Base-by-base conservation (phyloP, 2,888 invertebrate genomes). In the Cheiracanthium punctorium region DNA sequence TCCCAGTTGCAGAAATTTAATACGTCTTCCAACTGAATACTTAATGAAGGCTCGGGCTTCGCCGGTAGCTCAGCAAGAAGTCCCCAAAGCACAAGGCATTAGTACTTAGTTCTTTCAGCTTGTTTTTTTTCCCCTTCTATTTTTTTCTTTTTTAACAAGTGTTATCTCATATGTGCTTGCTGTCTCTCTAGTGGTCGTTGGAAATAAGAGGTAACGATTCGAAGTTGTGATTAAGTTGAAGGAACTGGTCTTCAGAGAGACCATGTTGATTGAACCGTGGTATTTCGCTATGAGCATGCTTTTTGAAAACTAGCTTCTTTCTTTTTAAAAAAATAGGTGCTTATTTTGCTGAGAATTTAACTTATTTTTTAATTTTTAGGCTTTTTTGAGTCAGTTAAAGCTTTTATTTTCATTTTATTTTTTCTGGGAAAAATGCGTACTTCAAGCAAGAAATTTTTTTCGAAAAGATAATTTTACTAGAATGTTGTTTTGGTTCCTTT, bases 181-280 rank as follows among this genome's bases (percentile, higher is more conserved):
- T 41, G 43, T 71, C 43, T 71, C 43, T 43, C 71, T 28, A 24
- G 41, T 43, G 71, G 29, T n/a, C 43, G 7, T 24, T 4, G 43
- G n/a, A n/a, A 71, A 43, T 71, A 71, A 71, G 71, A 28, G 43
- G 71, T 41, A 71, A 43, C 71, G 71, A 71, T 71, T 71, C 43
- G 71, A 10, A 14, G 29, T 29, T 29, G 71, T 71, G 71, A 71
- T 71, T 71, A 41, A 37, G 29, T 33, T 32, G 69, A 24, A 67
- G n/a, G 71, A 41, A 71, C 33, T 37, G 37, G 28, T 43, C 29
- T 28, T 43, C 12, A n/a, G 70, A 70, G 17, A 43, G 8, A 43
- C 4, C 24, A 28, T 71, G 71, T 71, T 71, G 71, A 71, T 71
- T 43, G 71, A 71, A 43, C 29, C 71, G 43, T 29, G 29, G 17